phyloP scores from a whole-genome alignment of 2,888 invertebrate species.

The Callinectes sapidus region DNA sequence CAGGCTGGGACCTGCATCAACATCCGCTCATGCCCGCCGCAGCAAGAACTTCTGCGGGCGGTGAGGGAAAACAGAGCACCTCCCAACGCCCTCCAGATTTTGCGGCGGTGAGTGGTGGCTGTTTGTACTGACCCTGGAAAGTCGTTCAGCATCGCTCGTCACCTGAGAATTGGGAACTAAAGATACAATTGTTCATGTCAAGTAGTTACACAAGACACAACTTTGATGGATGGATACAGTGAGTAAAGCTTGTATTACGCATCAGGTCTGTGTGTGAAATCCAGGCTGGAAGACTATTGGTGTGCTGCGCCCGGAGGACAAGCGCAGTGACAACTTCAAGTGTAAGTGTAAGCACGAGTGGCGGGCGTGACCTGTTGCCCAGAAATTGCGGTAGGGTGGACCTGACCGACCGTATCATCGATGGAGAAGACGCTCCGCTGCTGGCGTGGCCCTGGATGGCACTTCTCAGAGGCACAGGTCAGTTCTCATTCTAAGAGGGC shows the following conservation, averaged over 20 bases:
- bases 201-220: neutral
- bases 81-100: neutral
- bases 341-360: neutral
- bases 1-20: neutral
- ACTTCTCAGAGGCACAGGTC: slow-evolving; percentile 36
- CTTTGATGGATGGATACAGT: neutral
- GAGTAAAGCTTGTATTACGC: no score
- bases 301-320: slow-evolving; percentile 18
- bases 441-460: slow-evolving; percentile 57
- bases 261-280: neutral
- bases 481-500: neutral
- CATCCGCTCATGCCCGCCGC: neutral
- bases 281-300: neutral
- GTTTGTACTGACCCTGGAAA: neutral
- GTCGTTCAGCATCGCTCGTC: neutral
- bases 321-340: neutral
- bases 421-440: slow-evolving; percentile 43
- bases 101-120: slow-evolving; percentile 11
- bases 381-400: neutral
- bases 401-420: slow-evolving; percentile 42
- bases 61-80: neutral
- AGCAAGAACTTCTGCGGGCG: neutral
- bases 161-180: neutral
- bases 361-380: slow-evolving; percentile 13
- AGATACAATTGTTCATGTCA: neutral